Base-by-base conservation (phyloP, 2,113 vertebrate species). In the Aegithalos caudatus region DNA sequence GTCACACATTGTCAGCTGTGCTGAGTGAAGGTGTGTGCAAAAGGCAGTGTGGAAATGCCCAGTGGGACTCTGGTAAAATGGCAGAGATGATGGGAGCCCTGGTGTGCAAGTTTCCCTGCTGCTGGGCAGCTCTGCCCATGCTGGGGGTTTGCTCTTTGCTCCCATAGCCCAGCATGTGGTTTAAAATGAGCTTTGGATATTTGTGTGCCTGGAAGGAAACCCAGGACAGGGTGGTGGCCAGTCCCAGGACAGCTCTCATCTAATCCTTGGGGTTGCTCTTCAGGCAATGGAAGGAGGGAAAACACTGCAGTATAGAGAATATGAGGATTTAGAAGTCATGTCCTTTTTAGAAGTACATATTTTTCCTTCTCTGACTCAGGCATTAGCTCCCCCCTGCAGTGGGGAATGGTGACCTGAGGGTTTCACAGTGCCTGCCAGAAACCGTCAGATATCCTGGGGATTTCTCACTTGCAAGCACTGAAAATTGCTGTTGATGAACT, bases 401-500 rank as follows among this genome's bases (percentile, higher is more conserved):
- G 47, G 66, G n/a, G 31, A 95, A 61, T 2, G 14, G 35, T 42
- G 56, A 88, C 60, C 58, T 66, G 51, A 1, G 3, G n/a, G 14
- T 82, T 83, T 78, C 42, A 58, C 3, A 2, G 19, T 53, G 45
- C 37, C 37, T 93, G 62, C 71, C 79, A 80, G 81, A 77, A 78
- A 60, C 45, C 22, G 51, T 35, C 74, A 69, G 42, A 11, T 81
- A 51, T 56, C 71, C 33, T 74, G 35, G 42, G 67, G 67, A 78
- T 33, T 86, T 92, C 44, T 74, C 45, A 80, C 27, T 56, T 13
- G 40, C 45, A 72, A 86, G 45, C 45, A 54, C 66, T 42, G 58
- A 58, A 73, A 88, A 82, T 69, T 47, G 14, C 64, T 90, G 2
- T 42, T 80, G 67, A 53, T 83, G 21, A 92, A 81, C 65, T 93